Evolutionary conservation across 2,113 vertebrate species (phyloP), one percentile per base, ranked within the genome.

Genomic region (Callipepla californica): DNA sequence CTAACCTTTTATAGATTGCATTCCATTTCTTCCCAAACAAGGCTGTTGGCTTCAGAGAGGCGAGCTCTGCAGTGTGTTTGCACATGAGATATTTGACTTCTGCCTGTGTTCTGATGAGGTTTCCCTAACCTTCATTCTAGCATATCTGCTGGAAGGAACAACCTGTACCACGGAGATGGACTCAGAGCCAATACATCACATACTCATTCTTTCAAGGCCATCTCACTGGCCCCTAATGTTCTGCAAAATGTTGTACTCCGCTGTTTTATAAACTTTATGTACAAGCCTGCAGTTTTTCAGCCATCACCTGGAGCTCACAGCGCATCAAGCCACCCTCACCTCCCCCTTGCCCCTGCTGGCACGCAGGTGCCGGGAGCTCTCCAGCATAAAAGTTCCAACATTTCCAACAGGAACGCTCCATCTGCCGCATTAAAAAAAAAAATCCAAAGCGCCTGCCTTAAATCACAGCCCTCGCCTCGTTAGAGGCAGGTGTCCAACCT

Each of bases 281-380:
- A 55, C 17, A 23, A 72, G 36, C 40, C 42, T 84, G 61, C 16
- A 16, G 7, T 38, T 79, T 70, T 38, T 62, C 83, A 83, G 68
- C 44, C 75, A 34, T 85, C 92, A 55, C 47, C 88, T 83, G 81
- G 68, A 51, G 48, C 13, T 83, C 25, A 66, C 48, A 26, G 79
- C 3, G 7, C 47, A 44, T 11, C 1, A 22, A 11, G 6, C 6
- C 50, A 40, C 65, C 85, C 61, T 57, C 6, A 2, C 36, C 30
- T 44, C 53, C 26, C 48, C 72, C 73, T 38, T 4, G 0, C n/a
- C 50, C 50, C 61, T 6, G 7, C 65, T 38, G 42, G 48, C 38
- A 21, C 4, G 0, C 0, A 3, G 32, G 6, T 6, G 9, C n/a
- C 57, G 2, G 4, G 4, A 12, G 3, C 19, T 11, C 14, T 62